Conservation (phyloP, 2,797 vertebrate genomes). For the Pseudomugil gertrudae region DNA sequence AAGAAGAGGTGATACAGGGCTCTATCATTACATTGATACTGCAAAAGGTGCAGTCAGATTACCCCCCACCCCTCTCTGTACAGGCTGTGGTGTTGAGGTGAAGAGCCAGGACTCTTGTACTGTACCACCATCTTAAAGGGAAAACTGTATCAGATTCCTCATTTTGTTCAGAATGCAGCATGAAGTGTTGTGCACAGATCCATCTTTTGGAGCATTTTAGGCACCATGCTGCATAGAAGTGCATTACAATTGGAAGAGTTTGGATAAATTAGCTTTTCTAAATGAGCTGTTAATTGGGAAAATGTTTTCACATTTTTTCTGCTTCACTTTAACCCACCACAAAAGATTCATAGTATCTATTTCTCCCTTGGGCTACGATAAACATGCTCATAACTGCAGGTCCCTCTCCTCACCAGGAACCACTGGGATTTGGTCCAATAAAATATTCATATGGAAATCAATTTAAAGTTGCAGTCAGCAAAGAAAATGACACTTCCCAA, state of each 20-base stretch:
- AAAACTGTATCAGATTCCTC: constrained; percentile 1
- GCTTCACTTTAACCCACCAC: constrained; percentile 28
- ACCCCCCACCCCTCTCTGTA: constrained; percentile 11
- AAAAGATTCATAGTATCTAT: neutral
- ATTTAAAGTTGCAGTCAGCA: constrained; percentile 61
- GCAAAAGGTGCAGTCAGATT: constrained; percentile 15
- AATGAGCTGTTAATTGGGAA: neutral
- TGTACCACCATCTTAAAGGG: constrained; percentile 2
- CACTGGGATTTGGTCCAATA: constrained; percentile 75
- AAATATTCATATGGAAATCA: constrained; percentile 86
- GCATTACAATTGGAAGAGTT: neutral
- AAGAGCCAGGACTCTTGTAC: neutral
- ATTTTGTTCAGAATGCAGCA: constrained; percentile 10
- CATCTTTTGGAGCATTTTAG: constrained; percentile 9
- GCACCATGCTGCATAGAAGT: neutral
- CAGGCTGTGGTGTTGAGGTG: constrained; percentile 29
- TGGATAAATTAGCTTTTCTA: neutral
- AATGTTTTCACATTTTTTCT: neutral
- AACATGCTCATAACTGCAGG: constrained; percentile 36
- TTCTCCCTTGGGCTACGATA: constrained; percentile 30
- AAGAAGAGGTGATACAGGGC: constrained; percentile 20
- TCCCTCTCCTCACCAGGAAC: constrained; percentile 26
- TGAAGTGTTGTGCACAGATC: neutral
- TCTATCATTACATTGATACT: constrained; percentile 14
- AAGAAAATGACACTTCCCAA: constrained; percentile 42